A percentile compares a stretch with the other conserved stretches of the same genome.
Conservation (phyloP, 2,113 vertebrate species). For the Trichechus manatus region DNA sequence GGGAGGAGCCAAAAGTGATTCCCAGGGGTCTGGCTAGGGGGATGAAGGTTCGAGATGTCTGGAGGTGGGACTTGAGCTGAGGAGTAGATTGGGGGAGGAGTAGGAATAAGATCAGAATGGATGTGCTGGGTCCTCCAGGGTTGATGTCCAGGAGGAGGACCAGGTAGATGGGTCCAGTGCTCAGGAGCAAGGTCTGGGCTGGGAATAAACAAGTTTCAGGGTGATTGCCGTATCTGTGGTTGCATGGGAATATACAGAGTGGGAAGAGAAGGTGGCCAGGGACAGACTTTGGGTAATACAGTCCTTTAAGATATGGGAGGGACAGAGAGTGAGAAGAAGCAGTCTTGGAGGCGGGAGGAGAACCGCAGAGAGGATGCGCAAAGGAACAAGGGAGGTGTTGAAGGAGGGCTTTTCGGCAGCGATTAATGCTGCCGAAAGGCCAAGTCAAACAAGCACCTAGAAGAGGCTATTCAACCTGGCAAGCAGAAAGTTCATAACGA, state of each 20-base stretch:
- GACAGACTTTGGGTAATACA: neutral
- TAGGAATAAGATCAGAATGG: neutral
- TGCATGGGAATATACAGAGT: neutral
- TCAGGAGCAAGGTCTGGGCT: neutral
- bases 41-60: neutral
- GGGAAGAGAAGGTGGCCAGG: neutral
- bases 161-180: neutral
- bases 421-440: neutral
- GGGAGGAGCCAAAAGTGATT: neutral
- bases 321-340: neutral
- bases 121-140: neutral
- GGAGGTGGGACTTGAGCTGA: neutral
- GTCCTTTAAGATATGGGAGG: neutral
- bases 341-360: neutral
- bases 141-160: neutral
- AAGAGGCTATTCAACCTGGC: neutral
- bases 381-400: neutral
- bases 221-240: neutral
- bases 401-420: neutral
- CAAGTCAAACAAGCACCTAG: neutral
- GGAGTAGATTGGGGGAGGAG: neutral
- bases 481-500: neutral
- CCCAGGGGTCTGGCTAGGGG: neutral
- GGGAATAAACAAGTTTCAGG: neutral
- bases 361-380: neutral